Evolutionary conservation across 2,888 invertebrate species (phyloP).

Genomic region (Nomada fucata): DNA sequence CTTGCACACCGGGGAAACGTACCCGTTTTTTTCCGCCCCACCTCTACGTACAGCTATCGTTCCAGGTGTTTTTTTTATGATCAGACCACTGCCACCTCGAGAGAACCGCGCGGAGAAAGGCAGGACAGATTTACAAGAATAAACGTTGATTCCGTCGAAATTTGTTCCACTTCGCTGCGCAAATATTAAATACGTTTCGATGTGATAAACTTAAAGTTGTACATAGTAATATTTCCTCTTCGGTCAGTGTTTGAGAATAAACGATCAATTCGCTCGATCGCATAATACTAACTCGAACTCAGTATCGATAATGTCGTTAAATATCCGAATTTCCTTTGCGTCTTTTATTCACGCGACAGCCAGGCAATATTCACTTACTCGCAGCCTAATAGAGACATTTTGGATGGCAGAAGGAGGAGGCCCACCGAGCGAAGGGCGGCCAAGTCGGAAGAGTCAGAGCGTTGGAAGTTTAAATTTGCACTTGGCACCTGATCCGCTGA

Average conservation of each 20-base stretch:
- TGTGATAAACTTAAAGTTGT: too few relatives aligned
- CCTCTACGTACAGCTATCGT: slow-evolving; percentile 14
- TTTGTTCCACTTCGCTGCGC: background rate
- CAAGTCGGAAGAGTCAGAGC: slow-evolving; percentile 14
- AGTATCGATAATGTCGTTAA: too few relatives aligned
- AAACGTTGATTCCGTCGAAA: background rate
- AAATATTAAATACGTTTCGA: too few relatives aligned
- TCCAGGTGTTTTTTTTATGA: slow-evolving; percentile 59
- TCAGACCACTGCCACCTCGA: slow-evolving; percentile 71
- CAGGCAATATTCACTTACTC: slow-evolving; percentile 7
- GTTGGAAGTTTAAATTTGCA: slow-evolving; percentile 66
- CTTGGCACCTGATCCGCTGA: slow-evolving; percentile 73
- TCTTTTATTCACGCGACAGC: background rate
- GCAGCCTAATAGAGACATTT: background rate
- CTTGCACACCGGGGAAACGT: slow-evolving; percentile 29
- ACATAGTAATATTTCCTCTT: too few relatives aligned
- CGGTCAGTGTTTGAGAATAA: too few relatives aligned
- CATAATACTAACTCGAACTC: too few relatives aligned
- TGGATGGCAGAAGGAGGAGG: background rate
- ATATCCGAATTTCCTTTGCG: too few relatives aligned
- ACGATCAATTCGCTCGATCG: too few relatives aligned
- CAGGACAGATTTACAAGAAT: background rate
- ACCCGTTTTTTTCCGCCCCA: slow-evolving; percentile 9
- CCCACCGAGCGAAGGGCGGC: background rate
- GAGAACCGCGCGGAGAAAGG: slow-evolving; percentile 46